A percentile compares a stretch with the other conserved stretches of the same genome.
Conservation (phyloP, 2,797 vertebrate genomes). For the Tauraco hartlaubi region DNA sequence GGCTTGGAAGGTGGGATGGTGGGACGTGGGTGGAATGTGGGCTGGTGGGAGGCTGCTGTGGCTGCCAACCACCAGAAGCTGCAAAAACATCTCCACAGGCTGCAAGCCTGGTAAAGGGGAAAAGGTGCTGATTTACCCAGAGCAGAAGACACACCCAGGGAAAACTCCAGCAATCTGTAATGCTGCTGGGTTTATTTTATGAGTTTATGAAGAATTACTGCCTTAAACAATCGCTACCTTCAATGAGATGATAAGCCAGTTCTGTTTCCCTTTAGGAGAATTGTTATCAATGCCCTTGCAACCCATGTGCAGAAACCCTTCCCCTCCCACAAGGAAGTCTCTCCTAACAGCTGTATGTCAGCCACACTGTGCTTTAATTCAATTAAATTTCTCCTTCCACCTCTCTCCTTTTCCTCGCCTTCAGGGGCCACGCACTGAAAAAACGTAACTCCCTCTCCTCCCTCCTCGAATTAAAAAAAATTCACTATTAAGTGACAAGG, state of each 20-base stretch:
- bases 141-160: neutral
- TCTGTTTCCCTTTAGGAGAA: neutral
- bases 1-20: neutral
- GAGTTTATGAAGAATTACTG: neutral
- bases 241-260: neutral
- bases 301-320: neutral
- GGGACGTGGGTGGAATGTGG: accelerated
- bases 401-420: neutral
- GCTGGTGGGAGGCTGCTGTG: neutral
- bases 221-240: neutral
- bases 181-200: neutral
- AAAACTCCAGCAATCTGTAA: neutral
- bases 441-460: neutral
- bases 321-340: neutral
- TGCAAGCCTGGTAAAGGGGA: neutral
- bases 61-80: neutral
- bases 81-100: neutral
- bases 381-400: neutral
- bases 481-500: neutral
- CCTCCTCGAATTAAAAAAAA: neutral
- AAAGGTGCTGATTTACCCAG: neutral
- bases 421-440: neutral
- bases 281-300: neutral
- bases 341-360: neutral
- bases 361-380: neutral